phyloP scores from a whole-genome alignment of 2,113 vertebrate genomes.

The Lycocorax pyrrhopterus region DNA sequence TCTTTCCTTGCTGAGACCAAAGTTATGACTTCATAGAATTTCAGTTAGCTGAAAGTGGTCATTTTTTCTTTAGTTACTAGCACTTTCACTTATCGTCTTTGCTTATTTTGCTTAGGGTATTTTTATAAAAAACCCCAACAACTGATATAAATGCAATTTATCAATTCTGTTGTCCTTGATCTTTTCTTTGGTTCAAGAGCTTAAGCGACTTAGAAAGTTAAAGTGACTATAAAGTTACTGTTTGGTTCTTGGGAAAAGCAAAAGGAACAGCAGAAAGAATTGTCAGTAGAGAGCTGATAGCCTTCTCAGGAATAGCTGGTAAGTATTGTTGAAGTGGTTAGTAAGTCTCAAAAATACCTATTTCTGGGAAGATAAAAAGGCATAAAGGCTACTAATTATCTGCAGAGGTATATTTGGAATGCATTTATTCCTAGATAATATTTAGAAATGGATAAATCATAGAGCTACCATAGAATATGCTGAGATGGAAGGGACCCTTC shows the following conservation, averaged over 20 bases:
- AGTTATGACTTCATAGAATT: not conserved
- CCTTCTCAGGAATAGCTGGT: not conserved
- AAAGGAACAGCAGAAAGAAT: not conserved
- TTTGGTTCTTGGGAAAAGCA: not conserved
- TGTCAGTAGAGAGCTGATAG: not conserved
- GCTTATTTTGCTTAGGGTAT: not conserved
- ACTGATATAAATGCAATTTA: not conserved
- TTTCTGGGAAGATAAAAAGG: not conserved
- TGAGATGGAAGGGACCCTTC: not conserved
- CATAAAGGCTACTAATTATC: not conserved
- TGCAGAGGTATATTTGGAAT: not conserved
- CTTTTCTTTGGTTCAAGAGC: not conserved
- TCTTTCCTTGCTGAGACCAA: not conserved
- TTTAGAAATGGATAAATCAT: not conserved
- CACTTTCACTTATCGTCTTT: not conserved
- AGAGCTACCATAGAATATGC: not conserved
- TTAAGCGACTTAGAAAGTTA: not conserved
- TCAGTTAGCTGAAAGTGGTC: not conserved
- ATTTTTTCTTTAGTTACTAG: not conserved
- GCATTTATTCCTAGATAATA: not conserved
- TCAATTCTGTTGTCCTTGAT: not conserved
- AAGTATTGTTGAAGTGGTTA: not conserved
- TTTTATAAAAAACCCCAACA: rapidly evolving
- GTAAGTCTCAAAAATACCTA: not conserved
- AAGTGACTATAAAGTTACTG: not conserved